Evolutionary conservation across 2,888 invertebrate genomes (phyloP).

Genomic region (Dicroscelio sp.): DNA sequence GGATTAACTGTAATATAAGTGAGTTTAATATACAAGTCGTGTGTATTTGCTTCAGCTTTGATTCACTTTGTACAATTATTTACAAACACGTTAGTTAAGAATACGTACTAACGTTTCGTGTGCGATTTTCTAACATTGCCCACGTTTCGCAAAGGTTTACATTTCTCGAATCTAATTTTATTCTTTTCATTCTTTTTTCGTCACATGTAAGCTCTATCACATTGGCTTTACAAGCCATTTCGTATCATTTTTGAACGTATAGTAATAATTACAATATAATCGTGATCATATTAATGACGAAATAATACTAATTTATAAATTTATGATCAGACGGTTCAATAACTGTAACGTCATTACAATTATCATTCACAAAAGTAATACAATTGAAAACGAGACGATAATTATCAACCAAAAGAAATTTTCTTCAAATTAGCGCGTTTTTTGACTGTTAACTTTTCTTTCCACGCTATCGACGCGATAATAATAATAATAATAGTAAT

Average conservation of each 20-base stretch:
- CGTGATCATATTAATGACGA: constrained; percentile 80
- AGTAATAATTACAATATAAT: constrained; percentile 82
- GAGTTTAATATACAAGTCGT: constrained; percentile 90
- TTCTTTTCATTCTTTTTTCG: constrained; percentile 77
- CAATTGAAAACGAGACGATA: constrained; percentile 47
- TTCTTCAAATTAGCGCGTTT: constrained; percentile 50
- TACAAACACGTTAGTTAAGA: constrained; percentile 84
- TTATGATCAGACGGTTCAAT: constrained; percentile 57
- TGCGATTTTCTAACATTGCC: constrained; percentile 70
- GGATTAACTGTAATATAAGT: constrained; percentile 90
- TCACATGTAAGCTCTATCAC: constrained; percentile 91
- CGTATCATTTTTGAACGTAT: constrained; percentile 83
- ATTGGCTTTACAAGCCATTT: constrained; percentile 91
- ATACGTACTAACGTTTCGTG: constrained; percentile 82
- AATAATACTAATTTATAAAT: constrained; percentile 85
- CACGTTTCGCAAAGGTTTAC: constrained; percentile 69
- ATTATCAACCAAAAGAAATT: constrained; percentile 43
- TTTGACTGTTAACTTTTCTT: constrained; percentile 73
- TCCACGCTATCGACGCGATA: constrained; percentile 75
- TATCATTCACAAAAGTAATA: constrained; percentile 52
- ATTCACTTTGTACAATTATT: constrained; percentile 87
- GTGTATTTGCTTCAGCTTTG: constrained; percentile 84
- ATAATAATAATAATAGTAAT: constrained; percentile 80
- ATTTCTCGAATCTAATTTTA: constrained; percentile 71
- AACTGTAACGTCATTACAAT: constrained; percentile 34